phyloP scores from a whole-genome alignment of 2,888 invertebrate species.

The Habroteleia sp. region DNA sequence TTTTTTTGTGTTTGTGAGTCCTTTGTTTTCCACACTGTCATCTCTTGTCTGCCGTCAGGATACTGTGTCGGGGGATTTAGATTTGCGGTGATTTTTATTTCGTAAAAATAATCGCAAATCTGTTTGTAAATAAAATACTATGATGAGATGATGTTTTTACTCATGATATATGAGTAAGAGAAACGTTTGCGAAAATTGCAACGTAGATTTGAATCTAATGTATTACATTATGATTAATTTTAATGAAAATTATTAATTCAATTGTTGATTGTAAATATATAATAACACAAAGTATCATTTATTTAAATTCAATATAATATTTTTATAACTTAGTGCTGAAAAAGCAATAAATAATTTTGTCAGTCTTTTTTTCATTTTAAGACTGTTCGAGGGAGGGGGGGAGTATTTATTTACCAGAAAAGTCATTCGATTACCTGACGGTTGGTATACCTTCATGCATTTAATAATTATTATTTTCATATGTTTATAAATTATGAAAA shows the following conservation, averaged over 20 bases:
- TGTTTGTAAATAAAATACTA: conserved; percentile 2
- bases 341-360: conserved; percentile 1
- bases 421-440: conserved; percentile 13
- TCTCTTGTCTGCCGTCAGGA: conserved; percentile 26
- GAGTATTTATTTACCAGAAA: conserved; percentile 6
- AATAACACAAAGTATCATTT: no score
- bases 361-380: conserved; percentile 12
- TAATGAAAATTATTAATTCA: conserved; percentile 2
- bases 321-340: no score
- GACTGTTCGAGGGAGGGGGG: background rate
- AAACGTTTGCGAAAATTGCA: background rate
- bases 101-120: conserved; percentile 14
- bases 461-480: conserved; percentile 9
- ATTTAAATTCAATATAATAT: no score
- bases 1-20: conserved; percentile 48
- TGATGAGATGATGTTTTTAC: no score
- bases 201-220: no score
- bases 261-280: conserved; percentile 24
- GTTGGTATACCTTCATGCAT: conserved; percentile 8
- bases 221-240: no score
- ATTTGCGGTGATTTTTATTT: conserved; percentile 8
- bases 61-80: conserved; percentile 5
- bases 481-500: background rate
- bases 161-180: background rate
- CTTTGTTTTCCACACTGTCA: conserved; percentile 38